Evolutionary conservation across 2,113 vertebrate species (phyloP), one percentile per base, ranked within the genome.

Genomic region (Cryptomyrus ogoouensis): DNA sequence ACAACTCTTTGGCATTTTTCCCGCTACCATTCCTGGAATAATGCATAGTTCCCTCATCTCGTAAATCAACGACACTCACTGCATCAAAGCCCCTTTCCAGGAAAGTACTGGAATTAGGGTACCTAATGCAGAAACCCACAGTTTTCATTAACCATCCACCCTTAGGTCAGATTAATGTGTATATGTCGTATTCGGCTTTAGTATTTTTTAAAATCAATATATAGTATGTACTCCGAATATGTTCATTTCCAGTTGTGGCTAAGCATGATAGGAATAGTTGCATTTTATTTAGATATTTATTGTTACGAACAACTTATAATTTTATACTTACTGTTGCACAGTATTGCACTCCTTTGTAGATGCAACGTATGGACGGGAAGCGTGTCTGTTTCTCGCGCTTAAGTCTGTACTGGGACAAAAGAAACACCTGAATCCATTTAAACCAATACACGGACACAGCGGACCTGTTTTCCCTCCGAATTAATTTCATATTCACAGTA

Each of bases 381-480:
- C 83, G 3, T 47, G 19, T 27, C 42, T 46, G 17, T 84, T 84
- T 47, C 83, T 84, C 44, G 39, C 21, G 39, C 24, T 47, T 42
- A 84, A 84, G 42, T 46, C 24, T 58, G 31, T 56, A 39, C 31
- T 21, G n/a, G 86, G 86, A 56, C 31, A 56, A 88, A 35, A 53
- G 86, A 44, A 42, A 88, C 87, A 62, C 87, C 52, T 88, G 87
- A 88, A 88, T 88, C 87, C 35, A 53, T 52, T 47, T 42, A 88
- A 87, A 52, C 27, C 15, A 87, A 52, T 35, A 56, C 47, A 52
- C 53, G 50, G 85, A 19, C n/a, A 53, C 44, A 87, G 85, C 10
- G 27, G 49, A 53, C 15, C 85, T 39, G 35, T 15, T 87, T 31
- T 7, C 5, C n/a, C n/a, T 17, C 17, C 35, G 5, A 80, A 80